Base-by-base conservation (phyloP, 1,140 invertebrate genomes). In the Philaenus spumarius region DNA sequence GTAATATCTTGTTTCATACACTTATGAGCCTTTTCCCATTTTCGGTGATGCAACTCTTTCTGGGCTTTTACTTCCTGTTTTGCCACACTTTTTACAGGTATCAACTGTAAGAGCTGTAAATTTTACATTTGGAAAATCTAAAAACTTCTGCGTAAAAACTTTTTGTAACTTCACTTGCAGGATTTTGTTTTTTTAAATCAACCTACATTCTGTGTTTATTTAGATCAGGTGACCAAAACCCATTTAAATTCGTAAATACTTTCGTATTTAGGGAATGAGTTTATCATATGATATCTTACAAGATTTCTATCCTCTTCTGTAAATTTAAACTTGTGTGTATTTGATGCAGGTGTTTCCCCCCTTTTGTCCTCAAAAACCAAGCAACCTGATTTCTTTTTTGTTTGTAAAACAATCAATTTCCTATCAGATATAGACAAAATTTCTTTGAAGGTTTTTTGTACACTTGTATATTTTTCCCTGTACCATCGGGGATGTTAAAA, bases 401-500 rank as follows among this genome's bases (percentile, higher is more conserved):
- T 3, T 57, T 47, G n/a, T n/a, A n/a, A n/a, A n/a, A n/a, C n/a
- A n/a, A n/a, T n/a, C n/a, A n/a, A n/a, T n/a, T n/a, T n/a, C n/a
- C n/a, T n/a, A n/a, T n/a, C n/a, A n/a, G n/a, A n/a, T n/a, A n/a
- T n/a, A n/a, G n/a, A n/a, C n/a, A 43, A 30, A 57, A 19, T 4
- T 40, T 47, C 26, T 46, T 17, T 9, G 47, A 57, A 22, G 55
- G 46, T 57, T 57, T 57, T 4, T 26, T 30, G 15, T 23, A 47
- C 12, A 57, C 24, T 57, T 57, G 55, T 9, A 57, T 43, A 57
- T 57, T 57, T 57, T 57, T 57, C 1, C 42, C 55, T 19, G 39
- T 7, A 56, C 54, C 37, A 42, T 47, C n/a, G n/a, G n/a, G n/a
- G n/a, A n/a, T n/a, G n/a, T n/a, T n/a, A n/a, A n/a, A n/a, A n/a